Percentiles rank a stretch among this genome's conserved stretches.
Conservation (phyloP, 2,113 vertebrate genomes). For the Platysternon megacephalum region DNA sequence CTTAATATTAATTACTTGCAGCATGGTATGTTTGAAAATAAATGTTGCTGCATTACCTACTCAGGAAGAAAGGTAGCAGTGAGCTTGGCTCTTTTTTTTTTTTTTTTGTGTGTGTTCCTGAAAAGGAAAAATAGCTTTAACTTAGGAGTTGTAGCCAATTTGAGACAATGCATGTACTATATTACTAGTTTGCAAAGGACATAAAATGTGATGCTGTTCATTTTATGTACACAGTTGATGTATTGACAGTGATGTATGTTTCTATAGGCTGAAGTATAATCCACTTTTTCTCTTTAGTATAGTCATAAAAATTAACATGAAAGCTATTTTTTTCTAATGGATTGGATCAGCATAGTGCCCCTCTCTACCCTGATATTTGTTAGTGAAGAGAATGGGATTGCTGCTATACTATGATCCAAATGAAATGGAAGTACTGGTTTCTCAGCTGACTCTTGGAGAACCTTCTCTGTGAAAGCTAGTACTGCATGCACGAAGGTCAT, state of each 20-base stretch:
- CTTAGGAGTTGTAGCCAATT: not conserved
- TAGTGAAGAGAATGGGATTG: not conserved
- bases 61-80: not conserved
- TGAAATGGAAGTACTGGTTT: not conserved
- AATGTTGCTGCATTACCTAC: not conserved
- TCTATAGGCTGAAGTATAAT: not conserved
- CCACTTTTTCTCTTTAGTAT: not conserved
- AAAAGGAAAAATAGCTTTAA: not conserved
- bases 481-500: not conserved
- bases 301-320: not conserved
- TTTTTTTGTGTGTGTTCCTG: too few species aligned
- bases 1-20: not conserved
- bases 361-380: not conserved
- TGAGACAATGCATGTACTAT: not conserved
- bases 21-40: not conserved
- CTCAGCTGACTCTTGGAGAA: not conserved
- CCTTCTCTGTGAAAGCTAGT: not conserved
- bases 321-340: not conserved
- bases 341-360: not conserved
- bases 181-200: not conserved
- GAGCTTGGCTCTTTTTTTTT: not conserved
- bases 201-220: not conserved
- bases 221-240: not conserved
- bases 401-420: not conserved
- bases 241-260: not conserved